phyloP scores from a whole-genome alignment of 2,113 vertebrate species.

The Noctilio leporinus region DNA sequence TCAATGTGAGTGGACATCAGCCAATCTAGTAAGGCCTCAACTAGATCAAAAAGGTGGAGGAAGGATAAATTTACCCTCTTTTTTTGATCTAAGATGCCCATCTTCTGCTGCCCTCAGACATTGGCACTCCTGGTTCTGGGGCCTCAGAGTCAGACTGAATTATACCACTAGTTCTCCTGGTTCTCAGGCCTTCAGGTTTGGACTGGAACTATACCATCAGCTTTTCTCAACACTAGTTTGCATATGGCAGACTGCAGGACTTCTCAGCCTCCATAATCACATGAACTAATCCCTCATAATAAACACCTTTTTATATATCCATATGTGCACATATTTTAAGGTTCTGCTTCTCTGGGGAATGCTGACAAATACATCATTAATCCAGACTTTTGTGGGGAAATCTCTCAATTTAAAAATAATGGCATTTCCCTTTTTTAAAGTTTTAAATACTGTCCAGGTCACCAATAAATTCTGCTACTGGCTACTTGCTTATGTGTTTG shows the following conservation, averaged over 20 bases:
- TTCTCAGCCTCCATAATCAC: background rate
- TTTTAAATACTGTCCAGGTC: background rate
- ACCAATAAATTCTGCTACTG: background rate
- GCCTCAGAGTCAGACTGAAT: background rate
- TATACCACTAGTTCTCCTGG: too few relatives aligned
- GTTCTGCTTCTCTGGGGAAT: background rate
- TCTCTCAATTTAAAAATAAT: background rate
- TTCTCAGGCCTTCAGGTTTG: background rate
- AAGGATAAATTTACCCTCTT: background rate
- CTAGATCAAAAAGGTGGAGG: background rate
- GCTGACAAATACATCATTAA: background rate
- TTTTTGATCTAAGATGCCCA: background rate
- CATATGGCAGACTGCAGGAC: background rate
- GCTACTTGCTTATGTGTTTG: background rate
- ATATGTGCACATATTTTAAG: background rate
- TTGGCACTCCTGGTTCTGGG: background rate
- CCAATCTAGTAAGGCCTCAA: background rate
- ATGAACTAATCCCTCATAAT: background rate
- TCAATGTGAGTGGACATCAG: background rate
- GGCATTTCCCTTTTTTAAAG: background rate
- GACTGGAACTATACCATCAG: background rate
- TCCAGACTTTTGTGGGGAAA: background rate
- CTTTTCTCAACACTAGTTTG: background rate
- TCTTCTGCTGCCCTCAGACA: background rate
- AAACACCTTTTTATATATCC: background rate